These are phyloP conservation scores for Bimastos eiseni DNA, from an alignment of 2,888 invertebrate genomes.

Conservation along the genomic window DNA sequence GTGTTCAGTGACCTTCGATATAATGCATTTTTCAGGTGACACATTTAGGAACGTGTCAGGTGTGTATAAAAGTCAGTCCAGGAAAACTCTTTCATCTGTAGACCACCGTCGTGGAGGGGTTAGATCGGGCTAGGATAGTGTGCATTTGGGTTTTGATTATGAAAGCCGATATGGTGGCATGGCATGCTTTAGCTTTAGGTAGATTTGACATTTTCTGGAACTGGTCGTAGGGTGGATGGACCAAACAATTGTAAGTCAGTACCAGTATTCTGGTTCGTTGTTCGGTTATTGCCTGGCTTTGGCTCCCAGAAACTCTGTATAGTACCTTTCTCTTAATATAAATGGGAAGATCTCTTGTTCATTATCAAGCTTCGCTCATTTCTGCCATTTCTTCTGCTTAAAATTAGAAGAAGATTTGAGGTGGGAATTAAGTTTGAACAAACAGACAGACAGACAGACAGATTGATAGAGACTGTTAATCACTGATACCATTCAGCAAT, in stretches of 20 bases:
- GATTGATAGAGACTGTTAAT: neutral
- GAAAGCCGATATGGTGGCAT: neutral
- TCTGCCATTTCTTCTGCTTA: neutral
- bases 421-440: neutral
- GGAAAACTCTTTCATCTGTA: neutral
- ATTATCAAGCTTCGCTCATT: neutral
- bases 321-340: neutral
- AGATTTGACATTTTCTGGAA: neutral
- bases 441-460: neutral
- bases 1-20: neutral
- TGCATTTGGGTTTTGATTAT: neutral
- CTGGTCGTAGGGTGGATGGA: neutral
- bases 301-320: neutral
- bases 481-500: neutral
- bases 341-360: neutral
- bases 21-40: slow-evolving; percentile 18
- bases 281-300: neutral
- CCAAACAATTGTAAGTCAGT: neutral
- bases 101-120: neutral
- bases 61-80: slow-evolving; percentile 4
- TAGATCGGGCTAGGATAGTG: neutral
- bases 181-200: slow-evolving; percentile 13
- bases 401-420: neutral
- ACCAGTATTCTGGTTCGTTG: neutral
- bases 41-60: slow-evolving; percentile 18